Conservation (phyloP, 2,797 vertebrate species). For the Bradypodion pumilum region DNA sequence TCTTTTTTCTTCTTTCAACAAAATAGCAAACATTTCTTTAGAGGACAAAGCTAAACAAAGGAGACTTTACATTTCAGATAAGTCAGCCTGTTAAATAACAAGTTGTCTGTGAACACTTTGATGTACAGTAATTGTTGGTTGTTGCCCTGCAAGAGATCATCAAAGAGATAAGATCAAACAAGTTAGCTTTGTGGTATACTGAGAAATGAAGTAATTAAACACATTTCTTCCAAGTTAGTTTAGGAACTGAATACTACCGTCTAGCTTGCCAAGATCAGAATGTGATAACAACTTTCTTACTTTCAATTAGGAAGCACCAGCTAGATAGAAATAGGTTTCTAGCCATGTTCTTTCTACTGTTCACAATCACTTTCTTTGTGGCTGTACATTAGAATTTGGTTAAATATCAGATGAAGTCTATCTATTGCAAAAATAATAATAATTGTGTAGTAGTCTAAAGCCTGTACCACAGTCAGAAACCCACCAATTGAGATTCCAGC, state of each 20-base stretch:
- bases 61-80: conserved; percentile 43
- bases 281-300: conserved; percentile 3
- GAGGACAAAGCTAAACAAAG: conserved; percentile 49
- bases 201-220: conserved; percentile 31
- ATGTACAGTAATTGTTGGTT: conserved; percentile 55
- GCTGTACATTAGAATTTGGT: neutral
- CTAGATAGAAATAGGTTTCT: conserved; percentile 1
- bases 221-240: conserved; percentile 41
- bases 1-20: conserved; percentile 5
- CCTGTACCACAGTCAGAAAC: neutral
- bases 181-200: conserved; percentile 41
- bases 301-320: conserved; percentile 14
- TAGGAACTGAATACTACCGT: conserved; percentile 10
- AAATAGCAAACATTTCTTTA: conserved; percentile 31
- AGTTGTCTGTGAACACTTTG: conserved; percentile 47
- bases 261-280: conserved; percentile 6
- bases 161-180: conserved; percentile 54
- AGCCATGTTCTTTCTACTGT: neutral
- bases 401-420: neutral
- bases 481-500: neutral
- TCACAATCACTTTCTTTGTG: conserved; percentile 3
- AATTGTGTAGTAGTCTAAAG: neutral
- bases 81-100: conserved; percentile 47
- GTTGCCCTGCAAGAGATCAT: conserved; percentile 52
- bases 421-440: neutral